These are phyloP conservation scores for Polypedilum pembai DNA, from an alignment of 1,140 invertebrate genomes.

Conservation along the genomic window DNA sequence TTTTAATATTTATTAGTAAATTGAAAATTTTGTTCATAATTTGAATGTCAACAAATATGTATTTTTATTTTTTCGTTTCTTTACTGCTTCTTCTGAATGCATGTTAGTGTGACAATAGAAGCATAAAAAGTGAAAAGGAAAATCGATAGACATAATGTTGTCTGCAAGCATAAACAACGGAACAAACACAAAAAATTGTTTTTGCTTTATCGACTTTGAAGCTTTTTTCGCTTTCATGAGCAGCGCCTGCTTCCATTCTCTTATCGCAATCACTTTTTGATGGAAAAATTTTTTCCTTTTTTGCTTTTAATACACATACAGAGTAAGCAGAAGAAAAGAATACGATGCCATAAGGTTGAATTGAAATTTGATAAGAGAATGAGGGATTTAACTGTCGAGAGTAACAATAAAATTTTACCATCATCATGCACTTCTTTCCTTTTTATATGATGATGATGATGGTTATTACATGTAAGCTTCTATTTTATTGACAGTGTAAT, in stretches of 20 bases:
- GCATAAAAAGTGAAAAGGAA: not conserved
- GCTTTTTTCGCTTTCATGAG: not conserved
- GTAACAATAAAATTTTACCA: slow-evolving; percentile 5
- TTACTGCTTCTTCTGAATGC: no score
- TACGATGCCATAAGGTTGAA: not conserved
- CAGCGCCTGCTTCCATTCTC: not conserved
- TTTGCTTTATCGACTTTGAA: not conserved
- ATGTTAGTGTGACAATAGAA: no score
- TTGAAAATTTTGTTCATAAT: no score
- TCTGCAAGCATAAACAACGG: slow-evolving; percentile 10
- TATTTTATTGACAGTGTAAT: slow-evolving; percentile 14
- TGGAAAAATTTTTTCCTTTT: no score
- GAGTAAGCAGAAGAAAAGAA: not conserved
- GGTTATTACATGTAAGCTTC: not conserved
- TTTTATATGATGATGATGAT: not conserved
- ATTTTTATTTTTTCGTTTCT: no score
- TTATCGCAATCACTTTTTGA: not conserved
- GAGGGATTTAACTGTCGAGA: not conserved
- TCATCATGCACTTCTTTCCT: not conserved
- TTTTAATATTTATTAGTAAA: no score
- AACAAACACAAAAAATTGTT: not conserved
- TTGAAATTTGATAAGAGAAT: not conserved
- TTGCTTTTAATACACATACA: no score
- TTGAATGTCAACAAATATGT: no score
- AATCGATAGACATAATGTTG: slow-evolving; percentile 17